Evolutionary conservation across 2,113 vertebrate species (phyloP).

Genomic region (Lycocorax pyrrhopterus): DNA sequence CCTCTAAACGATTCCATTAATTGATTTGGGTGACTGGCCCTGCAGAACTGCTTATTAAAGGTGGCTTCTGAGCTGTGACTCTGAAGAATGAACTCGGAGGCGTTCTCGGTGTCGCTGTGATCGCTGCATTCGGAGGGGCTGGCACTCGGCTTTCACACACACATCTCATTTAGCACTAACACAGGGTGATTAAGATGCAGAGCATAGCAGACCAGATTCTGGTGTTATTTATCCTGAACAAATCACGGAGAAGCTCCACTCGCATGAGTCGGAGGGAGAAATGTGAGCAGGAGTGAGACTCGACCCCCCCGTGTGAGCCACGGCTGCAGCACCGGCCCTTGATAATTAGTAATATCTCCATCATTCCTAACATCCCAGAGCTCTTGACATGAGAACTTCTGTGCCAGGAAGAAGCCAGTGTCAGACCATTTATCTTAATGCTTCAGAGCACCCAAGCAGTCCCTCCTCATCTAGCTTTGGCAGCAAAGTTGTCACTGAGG

Average conservation of each 20-base stretch:
- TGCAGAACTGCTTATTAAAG: conserved; percentile 61
- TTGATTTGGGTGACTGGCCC: conserved; percentile 71
- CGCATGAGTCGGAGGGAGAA: rapidly evolving
- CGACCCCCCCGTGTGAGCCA: rapidly evolving
- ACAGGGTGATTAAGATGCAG: neutral
- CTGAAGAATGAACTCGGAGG: conserved; percentile 3
- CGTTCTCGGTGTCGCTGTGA: neutral
- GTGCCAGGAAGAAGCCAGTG: neutral
- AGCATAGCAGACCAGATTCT: neutral
- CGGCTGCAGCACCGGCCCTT: neutral
- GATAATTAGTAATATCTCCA: neutral
- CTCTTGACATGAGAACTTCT: neutral
- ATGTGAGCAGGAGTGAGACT: neutral
- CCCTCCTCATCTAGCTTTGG: neutral
- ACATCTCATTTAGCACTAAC: neutral
- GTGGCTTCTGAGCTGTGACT: conserved; percentile 25
- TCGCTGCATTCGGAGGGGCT: neutral
- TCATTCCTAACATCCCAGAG: neutral
- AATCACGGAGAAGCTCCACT: neutral
- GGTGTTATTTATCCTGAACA: neutral
- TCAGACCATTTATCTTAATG: neutral
- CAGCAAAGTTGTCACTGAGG: neutral
- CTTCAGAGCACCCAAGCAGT: neutral
- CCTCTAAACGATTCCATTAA: conserved; percentile 71
- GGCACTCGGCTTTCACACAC: neutral